These are phyloP conservation scores for Coelinius sp. DNA, from an alignment of 2,888 invertebrate genomes.

Conservation along the genomic window DNA sequence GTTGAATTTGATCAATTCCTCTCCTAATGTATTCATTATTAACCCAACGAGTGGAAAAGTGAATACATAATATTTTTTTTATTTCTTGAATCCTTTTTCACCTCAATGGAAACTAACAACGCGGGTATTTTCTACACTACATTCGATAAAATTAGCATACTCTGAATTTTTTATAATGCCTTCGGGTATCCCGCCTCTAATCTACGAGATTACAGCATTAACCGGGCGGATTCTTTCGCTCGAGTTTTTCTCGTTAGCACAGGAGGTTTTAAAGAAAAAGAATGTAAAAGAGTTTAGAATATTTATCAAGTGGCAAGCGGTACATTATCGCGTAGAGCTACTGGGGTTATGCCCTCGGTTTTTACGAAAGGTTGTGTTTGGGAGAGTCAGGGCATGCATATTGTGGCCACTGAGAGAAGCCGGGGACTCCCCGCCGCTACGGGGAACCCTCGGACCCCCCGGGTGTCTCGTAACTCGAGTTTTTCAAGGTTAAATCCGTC, in stretches of 20 bases:
- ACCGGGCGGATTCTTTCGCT: conserved; percentile 46
- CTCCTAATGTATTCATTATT: too few relatives aligned
- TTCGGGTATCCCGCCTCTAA: conserved; percentile 46
- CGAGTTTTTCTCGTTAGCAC: conserved; percentile 47
- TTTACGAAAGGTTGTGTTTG: conserved; percentile 2
- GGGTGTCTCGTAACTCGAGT: conserved; percentile 2
- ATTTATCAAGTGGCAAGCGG: conserved; percentile 40
- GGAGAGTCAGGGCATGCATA: conserved; percentile 1
- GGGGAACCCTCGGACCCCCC: conserved; percentile 2
- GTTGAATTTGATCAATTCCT: too few relatives aligned
- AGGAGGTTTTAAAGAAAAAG: not conserved
- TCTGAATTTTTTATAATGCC: conserved; percentile 50
- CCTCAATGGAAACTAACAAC: not conserved
- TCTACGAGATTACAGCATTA: conserved; percentile 50
- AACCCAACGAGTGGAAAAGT: not conserved
- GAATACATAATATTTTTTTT: not conserved
- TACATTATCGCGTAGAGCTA: conserved; percentile 43
- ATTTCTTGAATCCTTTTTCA: not conserved
- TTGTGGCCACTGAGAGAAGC: not conserved
- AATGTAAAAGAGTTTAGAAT: conserved; percentile 22
- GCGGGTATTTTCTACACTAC: not conserved
- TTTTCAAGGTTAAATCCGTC: conserved; percentile 13
- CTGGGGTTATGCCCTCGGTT: conserved; percentile 21
- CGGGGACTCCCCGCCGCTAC: conserved; percentile 12
- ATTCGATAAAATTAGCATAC: conserved; percentile 46